These are phyloP conservation scores for Platalea minor DNA, from an alignment of 2,797 vertebrate species.

Conservation along the genomic window DNA sequence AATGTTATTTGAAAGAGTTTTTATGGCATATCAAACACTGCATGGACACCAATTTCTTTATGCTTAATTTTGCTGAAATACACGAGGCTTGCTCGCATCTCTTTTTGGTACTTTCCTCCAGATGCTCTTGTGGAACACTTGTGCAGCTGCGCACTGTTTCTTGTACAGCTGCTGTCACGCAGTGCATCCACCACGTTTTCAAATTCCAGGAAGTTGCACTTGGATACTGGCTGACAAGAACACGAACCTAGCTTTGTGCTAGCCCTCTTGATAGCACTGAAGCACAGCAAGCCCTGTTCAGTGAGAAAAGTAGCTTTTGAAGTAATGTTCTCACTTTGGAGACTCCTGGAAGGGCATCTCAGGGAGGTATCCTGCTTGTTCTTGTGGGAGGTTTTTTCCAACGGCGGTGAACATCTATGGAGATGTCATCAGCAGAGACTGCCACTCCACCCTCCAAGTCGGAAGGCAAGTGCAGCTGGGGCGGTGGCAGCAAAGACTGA, in stretches of 20 bases:
- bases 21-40: conserved; percentile 65
- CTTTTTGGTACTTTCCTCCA: conserved; percentile 50
- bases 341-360: background rate
- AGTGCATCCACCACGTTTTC: background rate
- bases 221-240: background rate
- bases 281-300: background rate
- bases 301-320: conserved; percentile 11
- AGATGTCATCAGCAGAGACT: background rate
- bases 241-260: background rate
- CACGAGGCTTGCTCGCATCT: conserved; percentile 13
- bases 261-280: background rate
- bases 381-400: background rate
- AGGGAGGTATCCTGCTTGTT: background rate
- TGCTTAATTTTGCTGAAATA: conserved; percentile 59
- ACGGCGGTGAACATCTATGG: background rate
- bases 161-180: background rate
- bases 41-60: conserved; percentile 65
- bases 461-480: background rate
- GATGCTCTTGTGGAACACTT: conserved; percentile 37
- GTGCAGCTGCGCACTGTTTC: background rate
- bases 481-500: background rate
- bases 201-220: background rate
- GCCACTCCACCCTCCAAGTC: background rate
- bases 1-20: conserved; percentile 57
- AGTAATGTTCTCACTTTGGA: background rate